phyloP scores from a whole-genome alignment of 1,140 invertebrate genomes.

The Eciton burchellii region DNA sequence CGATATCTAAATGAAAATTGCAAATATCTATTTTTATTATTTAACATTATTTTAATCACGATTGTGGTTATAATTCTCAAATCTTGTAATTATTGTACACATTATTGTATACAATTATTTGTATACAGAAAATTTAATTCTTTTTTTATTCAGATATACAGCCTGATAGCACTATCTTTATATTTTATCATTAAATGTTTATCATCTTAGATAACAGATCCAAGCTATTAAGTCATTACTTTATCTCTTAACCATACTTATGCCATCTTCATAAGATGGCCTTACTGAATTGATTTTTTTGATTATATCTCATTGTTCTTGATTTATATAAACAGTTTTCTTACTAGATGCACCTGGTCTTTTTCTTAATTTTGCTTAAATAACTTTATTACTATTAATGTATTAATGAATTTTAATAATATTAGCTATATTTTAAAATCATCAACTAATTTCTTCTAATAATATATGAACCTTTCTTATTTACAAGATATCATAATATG shows the following conservation, averaged over 20 bases:
- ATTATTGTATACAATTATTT: too few relatives aligned
- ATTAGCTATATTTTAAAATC: slow-evolving; percentile 34
- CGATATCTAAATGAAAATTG: not conserved
- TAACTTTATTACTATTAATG: slow-evolving; percentile 37
- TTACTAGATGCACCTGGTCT: slow-evolving; percentile 80
- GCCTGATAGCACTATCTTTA: slow-evolving; percentile 32
- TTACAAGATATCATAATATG: slow-evolving; percentile 9
- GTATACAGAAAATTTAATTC: not conserved
- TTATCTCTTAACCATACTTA: slow-evolving; percentile 36
- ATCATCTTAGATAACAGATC: slow-evolving; percentile 19
- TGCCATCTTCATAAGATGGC: slow-evolving; percentile 47
- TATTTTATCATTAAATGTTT: slow-evolving; percentile 39
- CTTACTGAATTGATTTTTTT: slow-evolving; percentile 49
- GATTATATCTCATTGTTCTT: slow-evolving; percentile 64
- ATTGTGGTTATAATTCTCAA: slow-evolving; percentile 1
- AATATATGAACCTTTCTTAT: slow-evolving; percentile 1
- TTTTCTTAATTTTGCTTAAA: slow-evolving; percentile 73
- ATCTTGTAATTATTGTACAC: too few relatives aligned
- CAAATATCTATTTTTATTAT: not conserved
- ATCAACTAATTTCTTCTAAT: slow-evolving; percentile 17
- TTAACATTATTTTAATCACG: too few relatives aligned
- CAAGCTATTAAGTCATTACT: slow-evolving; percentile 12
- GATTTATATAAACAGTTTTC: slow-evolving; percentile 75
- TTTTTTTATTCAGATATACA: slow-evolving; percentile 17
- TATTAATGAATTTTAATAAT: slow-evolving; percentile 37